phyloP scores from a whole-genome alignment of 2,888 invertebrate species.

The Aethes cnicana region DNA sequence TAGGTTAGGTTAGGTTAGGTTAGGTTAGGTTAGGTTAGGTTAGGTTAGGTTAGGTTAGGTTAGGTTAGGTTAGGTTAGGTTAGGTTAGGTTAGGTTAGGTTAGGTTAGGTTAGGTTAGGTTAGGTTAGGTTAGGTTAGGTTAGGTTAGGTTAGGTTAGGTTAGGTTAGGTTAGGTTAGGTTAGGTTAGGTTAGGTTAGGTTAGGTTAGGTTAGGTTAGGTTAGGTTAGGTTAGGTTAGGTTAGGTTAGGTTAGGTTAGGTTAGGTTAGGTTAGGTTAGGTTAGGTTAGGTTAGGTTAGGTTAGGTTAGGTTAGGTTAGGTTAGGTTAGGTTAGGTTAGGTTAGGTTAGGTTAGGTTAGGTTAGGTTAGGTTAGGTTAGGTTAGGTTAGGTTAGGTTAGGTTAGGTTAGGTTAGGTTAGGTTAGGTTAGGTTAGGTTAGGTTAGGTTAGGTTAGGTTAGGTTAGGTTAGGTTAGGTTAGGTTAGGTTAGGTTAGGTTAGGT shows the following conservation, averaged over 20 bases:
- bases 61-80: slow-evolving; percentile 30
- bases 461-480: slow-evolving; percentile 35
- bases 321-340: slow-evolving; percentile 35
- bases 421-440: slow-evolving; percentile 35
- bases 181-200: slow-evolving; percentile 33
- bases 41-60: slow-evolving; percentile 29
- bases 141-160: slow-evolving; percentile 5
- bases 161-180: slow-evolving; percentile 32
- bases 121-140: slow-evolving; percentile 15
- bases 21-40: slow-evolving; percentile 25
- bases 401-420: slow-evolving; percentile 33
- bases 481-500: slow-evolving; percentile 31
- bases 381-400: slow-evolving; percentile 33
- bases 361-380: slow-evolving; percentile 33
- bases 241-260: slow-evolving; percentile 33
- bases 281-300: slow-evolving; percentile 31
- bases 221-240: slow-evolving; percentile 27
- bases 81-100: slow-evolving; percentile 23
- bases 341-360: slow-evolving; percentile 34
- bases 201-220: slow-evolving; percentile 31
- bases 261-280: slow-evolving; percentile 32
- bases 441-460: slow-evolving; percentile 34
- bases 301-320: slow-evolving; percentile 35
- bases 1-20: slow-evolving; percentile 34
- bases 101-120: slow-evolving; percentile 19